Evolutionary conservation across 2,888 invertebrate genomes (phyloP).

Genomic region (Labia minor): DNA sequence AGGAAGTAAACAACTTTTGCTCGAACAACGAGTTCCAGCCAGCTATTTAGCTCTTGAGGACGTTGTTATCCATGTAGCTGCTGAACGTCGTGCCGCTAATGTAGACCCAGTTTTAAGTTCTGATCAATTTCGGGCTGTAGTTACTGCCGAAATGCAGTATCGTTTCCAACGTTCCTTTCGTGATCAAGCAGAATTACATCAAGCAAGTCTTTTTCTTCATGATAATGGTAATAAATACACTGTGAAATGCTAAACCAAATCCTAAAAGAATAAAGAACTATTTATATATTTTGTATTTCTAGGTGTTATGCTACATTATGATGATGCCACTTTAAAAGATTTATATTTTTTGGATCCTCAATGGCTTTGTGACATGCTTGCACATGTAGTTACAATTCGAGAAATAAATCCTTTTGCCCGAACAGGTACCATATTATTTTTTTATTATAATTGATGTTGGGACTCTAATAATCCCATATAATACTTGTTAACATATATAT

Average conservation of each 20-base stretch:
- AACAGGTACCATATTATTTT: no score
- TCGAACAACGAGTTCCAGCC: conserved; percentile 92
- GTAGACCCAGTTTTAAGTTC: conserved; percentile 73
- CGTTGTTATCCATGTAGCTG: conserved; percentile 70
- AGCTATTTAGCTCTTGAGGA: conserved; percentile 92
- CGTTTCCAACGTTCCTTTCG: conserved; percentile 62
- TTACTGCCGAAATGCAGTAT: conserved; percentile 49
- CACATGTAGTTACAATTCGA: conserved; percentile 92
- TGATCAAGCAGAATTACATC: conserved; percentile 83
- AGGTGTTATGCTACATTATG: conserved; percentile 87
- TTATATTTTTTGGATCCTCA: conserved; percentile 95
- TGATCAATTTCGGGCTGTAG: conserved; percentile 57
- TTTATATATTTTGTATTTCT: no score
- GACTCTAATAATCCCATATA: not conserved
- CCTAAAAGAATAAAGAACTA: conserved; percentile 20
- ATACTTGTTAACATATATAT: no score
- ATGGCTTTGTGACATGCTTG: conserved; percentile 96
- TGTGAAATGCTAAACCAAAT: conserved; percentile 18
- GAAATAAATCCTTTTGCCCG: conserved; percentile 93
- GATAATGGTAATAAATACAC: conserved; percentile 74
- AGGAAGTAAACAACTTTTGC: conserved; percentile 77
- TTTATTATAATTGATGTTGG: not conserved
- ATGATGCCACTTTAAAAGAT: conserved; percentile 87
- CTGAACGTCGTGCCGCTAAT: conserved; percentile 55
- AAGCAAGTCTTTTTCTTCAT: conserved; percentile 93